Base-by-base conservation (phyloP, 2,888 invertebrate genomes). In the Hydrotaea diabolus region DNA sequence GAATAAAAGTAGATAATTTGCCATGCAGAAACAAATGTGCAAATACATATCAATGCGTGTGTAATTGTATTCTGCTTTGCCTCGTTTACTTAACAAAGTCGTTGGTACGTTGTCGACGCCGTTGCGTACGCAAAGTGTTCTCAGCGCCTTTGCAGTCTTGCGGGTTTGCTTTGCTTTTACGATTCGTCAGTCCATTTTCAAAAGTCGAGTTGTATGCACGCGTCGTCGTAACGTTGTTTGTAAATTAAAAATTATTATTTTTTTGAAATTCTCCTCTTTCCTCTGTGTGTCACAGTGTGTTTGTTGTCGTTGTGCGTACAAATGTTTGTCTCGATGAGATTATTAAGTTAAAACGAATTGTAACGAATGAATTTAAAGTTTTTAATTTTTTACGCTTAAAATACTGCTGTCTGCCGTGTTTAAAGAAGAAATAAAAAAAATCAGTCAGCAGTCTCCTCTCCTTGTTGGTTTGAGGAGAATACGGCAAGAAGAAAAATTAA, bases 121-220 rank as follows among this genome's bases (percentile, higher is more conserved):
- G 71, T 71, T 59, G 19, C 15, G 15, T 7, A 39, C 15, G 3
- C 1, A 17, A n/a, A 1, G 2, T 26, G n/a, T 9, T 53, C 53
- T 3, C 15, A 69, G n/a, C 1, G 62, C 15, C 83, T 83, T 80
- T n/a, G 80, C 69, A 75, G 31, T 83, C 59, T 83, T 83, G 66
- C 31, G 15, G 23, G 76, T 83, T 83, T 53, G 80, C 83, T 83
- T 83, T 80, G 73, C 59, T 11, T 49, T 77, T 31, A 7, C 7
- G 31, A n/a, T 31, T 31, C 31, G 31, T 31, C 31, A 31, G 31
- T 31, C 31, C 31, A 31, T 31, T 31, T 31, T 31, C 31, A 31
- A 31, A 31, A 31, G 31, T 31, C 31, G 31, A 31, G 31, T 31
- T 31, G 31, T 31, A 43, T 15, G 43, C 43, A 43, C 43, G 43